Conservation (phyloP, 1,140 invertebrate genomes). For the Lordiphosa collinella region DNA sequence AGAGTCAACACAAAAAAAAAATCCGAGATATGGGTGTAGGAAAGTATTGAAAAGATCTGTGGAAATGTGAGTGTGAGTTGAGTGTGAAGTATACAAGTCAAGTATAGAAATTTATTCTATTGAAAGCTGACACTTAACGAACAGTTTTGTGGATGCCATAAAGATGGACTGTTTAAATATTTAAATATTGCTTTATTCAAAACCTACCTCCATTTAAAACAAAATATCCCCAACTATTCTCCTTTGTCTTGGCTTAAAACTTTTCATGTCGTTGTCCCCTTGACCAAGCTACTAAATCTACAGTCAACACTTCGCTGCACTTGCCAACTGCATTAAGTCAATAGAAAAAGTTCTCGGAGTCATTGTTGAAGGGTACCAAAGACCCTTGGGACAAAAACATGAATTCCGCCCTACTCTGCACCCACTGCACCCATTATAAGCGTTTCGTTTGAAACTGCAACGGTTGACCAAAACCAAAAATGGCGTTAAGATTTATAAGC, state of each 20-base stretch:
- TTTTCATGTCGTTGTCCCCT: constrained; percentile 17
- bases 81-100: too few relatives aligned
- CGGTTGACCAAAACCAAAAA: constrained; percentile 65
- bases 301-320: constrained; percentile 49
- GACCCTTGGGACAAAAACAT: constrained; percentile 1
- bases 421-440: constrained; percentile 42
- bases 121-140: too few relatives aligned
- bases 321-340: constrained; percentile 71
- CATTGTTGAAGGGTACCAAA: constrained; percentile 35
- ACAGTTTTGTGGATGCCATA: too few relatives aligned
- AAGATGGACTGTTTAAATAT: too few relatives aligned
- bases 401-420: neutral
- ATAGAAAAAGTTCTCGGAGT: constrained; percentile 63
- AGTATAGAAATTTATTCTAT: too few relatives aligned
- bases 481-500: constrained; percentile 61
- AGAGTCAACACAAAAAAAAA: neutral
- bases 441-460: constrained; percentile 21
- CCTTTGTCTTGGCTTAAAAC: constrained; percentile 10
- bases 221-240: neutral
- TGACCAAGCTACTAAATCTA: constrained; percentile 29
- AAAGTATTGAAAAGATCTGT: too few relatives aligned
- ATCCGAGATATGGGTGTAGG: neutral
- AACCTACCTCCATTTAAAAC: too few relatives aligned
- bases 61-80: too few relatives aligned
- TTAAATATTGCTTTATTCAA: too few relatives aligned